phyloP scores from a whole-genome alignment of 2,888 invertebrate genomes.

The Torymus texanus region DNA sequence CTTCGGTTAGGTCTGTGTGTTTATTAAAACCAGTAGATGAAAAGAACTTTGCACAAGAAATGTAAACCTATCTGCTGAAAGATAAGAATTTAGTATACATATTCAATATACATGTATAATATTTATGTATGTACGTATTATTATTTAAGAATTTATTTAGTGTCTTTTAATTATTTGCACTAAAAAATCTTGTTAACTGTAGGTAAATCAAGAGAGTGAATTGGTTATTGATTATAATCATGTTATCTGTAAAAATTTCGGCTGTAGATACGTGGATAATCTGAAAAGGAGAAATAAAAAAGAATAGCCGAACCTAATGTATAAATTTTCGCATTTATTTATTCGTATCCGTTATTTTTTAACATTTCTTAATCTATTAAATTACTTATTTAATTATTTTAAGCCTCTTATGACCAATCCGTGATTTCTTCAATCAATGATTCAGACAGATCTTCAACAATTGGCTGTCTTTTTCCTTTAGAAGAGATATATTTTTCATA shows the following conservation, averaged over 20 bases:
- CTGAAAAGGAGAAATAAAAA: constrained; percentile 52
- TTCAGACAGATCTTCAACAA: constrained; percentile 55
- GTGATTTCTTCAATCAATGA: constrained; percentile 59
- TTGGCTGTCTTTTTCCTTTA: constrained; percentile 62
- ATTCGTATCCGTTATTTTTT: neutral
- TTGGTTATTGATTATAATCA: constrained; percentile 55
- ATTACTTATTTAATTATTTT: neutral
- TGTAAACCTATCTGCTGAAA: constrained; percentile 47
- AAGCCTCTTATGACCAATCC: constrained; percentile 52
- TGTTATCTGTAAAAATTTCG: constrained; percentile 54
- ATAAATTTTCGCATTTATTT: constrained; percentile 39
- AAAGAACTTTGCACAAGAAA: constrained; percentile 56
- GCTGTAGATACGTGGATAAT: constrained; percentile 50
- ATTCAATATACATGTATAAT: constrained; percentile 69
- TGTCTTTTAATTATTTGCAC: constrained; percentile 59
- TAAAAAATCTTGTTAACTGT: constrained; percentile 55
- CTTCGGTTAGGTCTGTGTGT: constrained; percentile 49
- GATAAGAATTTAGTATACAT: constrained; percentile 61
- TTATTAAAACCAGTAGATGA: constrained; percentile 48
- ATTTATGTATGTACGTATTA: constrained; percentile 69
- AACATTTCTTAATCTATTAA: constrained; percentile 10
- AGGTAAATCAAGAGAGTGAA: constrained; percentile 42
- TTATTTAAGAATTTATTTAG: constrained; percentile 62
- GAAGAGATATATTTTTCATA: constrained; percentile 62
- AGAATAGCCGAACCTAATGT: constrained; percentile 31